Base-by-base conservation (phyloP, 2,113 vertebrate species). In the Panthera leo region DNA sequence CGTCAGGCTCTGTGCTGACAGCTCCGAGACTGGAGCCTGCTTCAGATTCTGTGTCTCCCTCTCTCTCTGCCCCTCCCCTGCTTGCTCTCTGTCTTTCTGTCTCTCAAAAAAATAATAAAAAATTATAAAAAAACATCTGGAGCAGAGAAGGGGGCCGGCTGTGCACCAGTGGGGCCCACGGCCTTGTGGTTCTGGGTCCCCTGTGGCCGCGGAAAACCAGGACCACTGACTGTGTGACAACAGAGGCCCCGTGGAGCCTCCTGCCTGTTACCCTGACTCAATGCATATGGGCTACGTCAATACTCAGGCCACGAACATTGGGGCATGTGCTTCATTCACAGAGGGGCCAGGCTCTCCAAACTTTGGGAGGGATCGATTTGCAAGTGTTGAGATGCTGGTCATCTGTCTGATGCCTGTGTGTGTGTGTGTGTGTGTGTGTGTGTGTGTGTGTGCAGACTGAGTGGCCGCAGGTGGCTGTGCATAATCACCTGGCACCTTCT, bases 141-240 rank as follows among this genome's bases (percentile, higher is more conserved):
- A 80, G 36, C 29, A 36, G 71, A 61, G 79, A 48, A 85, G n/a
- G 31, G 19, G 58, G 55, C 1, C 1, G 8, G 42, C 39, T 53
- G 25, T 10, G 21, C 3, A 31, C 53, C 68, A n/a, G 34, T 5
- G 11, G 75, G n/a, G 36, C 27, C 25, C 5, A 0, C 1, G 3
- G 67, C 15, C 15, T 13, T 13, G 36, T 2, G 21, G 63, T 27
- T 7, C 6, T 18, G 51, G 53, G 29, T 16, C 29, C 29, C 76
- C 18, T 1, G 0, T 0, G 11, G 51, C 27, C 27, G 21, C 70
- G 16, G 55, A 48, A 13, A 42, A 29, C 55, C 70, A 21, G 2
- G 19, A 12, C 23, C 39, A 13, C 16, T 0, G 51, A 70, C 25
- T 7, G 7, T 27, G 61, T 5, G 36, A 65, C 51, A 48, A 25